These are phyloP conservation scores for Liposcelis brunnea DNA, from an alignment of 2,888 invertebrate species.

Conservation along the genomic window DNA sequence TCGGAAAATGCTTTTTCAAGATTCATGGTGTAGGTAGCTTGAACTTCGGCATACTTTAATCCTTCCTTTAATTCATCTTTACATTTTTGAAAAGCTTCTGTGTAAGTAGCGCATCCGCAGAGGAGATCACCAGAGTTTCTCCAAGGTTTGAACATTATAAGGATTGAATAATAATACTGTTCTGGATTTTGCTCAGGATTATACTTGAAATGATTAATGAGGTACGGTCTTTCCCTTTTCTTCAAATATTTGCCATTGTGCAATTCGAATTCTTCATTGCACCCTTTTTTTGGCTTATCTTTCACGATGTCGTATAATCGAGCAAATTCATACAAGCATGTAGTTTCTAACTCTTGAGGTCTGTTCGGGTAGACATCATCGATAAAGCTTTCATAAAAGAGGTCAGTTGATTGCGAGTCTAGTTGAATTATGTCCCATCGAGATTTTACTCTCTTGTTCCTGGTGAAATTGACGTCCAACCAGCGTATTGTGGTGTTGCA, in stretches of 20 bases:
- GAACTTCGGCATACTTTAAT: conserved; percentile 8
- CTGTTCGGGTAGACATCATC: conserved; percentile 15
- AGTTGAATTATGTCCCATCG: not conserved
- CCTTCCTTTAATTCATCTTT: conserved; percentile 7
- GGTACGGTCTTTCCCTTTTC: not conserved
- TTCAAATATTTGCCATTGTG: not conserved
- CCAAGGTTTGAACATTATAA: conserved; percentile 12
- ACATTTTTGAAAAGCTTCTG: conserved; percentile 6
- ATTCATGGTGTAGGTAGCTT: not conserved
- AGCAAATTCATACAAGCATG: conserved; percentile 2
- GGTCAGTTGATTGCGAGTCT: conserved; percentile 13
- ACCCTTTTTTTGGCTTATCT: not conserved
- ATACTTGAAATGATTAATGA: conserved; percentile 3
- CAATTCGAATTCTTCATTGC: not conserved
- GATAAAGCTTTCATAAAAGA: conserved; percentile 12
- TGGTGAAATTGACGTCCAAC: conserved; percentile 19
- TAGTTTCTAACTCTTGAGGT: conserved; percentile 12
- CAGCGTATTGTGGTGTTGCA: conserved; percentile 21
- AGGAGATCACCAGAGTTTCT: conserved; percentile 7
- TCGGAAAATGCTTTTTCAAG: conserved; percentile 8
- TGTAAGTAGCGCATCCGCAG: not conserved
- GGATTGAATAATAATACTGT: conserved; percentile 11
- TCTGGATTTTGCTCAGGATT: not conserved
- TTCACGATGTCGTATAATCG: not conserved
- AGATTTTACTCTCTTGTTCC: conserved; percentile 18